Base-by-base conservation (phyloP, 2,113 vertebrate species). In the Orcinus orca region DNA sequence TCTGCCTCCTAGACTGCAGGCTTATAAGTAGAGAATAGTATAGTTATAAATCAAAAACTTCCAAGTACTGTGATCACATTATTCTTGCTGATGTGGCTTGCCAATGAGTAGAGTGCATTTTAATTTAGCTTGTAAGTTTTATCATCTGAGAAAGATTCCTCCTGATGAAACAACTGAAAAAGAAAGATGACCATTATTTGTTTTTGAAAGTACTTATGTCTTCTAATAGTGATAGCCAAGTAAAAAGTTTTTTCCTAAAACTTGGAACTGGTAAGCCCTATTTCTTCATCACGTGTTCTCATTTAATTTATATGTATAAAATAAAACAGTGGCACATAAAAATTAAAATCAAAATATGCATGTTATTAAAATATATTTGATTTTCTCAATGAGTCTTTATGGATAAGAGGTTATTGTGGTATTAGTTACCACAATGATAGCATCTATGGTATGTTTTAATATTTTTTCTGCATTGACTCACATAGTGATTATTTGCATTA, bases 31-130 rank as follows among this genome's bases (percentile, higher is more conserved):
- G 95, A 95, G 92, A 93, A 71, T 76, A 53, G 53, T 89, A 84
- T 90, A 92, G 97, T 97, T 96, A 97, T 97, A 97, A 97, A 97
- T 98, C 92, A 97, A 97, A 96, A 97, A 76, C 95, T 96, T 96
- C 80, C 93, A 88, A 81, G 83, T 70, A 70, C 86, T 62, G 23
- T 95, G 80, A 89, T 95, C 96, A 85, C 96, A 97, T 96, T 97
- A 97, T 97, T 96, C 97, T 97, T 97, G 90, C 68, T 92, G 87
- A 67, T 96, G 87, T 96, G 92, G 79, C 90, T 97, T 97, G 89
- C 96, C 97, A 97, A 20, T 97, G 97, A 95, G 83, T 82, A 93
- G 95, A 97, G 87, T 97, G 92, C 86, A 95, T 97, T 97, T 97
- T 97, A 97, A 97, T 98, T 97, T 98, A 96, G 41, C 93, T 97